Evolutionary conservation across 2,888 invertebrate species (phyloP).

Genomic region (Pollenia labialis): DNA sequence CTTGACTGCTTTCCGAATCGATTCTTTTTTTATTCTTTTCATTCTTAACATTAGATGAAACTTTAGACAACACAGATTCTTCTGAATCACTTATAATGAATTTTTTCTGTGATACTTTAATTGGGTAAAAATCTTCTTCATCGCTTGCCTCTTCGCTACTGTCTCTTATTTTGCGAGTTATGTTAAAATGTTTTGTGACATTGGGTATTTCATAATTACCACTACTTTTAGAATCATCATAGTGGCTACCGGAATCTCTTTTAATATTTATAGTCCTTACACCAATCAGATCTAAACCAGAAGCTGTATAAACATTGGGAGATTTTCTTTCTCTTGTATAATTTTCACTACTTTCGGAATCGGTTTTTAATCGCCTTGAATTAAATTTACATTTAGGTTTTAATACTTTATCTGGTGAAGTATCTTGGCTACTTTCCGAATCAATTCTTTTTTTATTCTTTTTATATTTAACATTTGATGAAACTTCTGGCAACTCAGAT

Average conservation of each 20-base stretch:
- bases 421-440: background rate
- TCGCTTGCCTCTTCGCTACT: background rate
- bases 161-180: background rate
- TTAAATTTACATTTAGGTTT: too few species aligned
- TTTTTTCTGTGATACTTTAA: background rate
- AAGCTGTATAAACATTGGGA: too few species aligned
- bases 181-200: background rate
- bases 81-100: background rate
- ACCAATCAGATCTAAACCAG: slow-evolving; percentile 6
- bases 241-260: slow-evolving; percentile 28
- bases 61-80: background rate
- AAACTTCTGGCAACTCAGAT: background rate
- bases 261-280: background rate
- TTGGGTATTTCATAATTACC: background rate
- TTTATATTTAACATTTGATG: background rate
- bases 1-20: slow-evolving; percentile 1
- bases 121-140: background rate
- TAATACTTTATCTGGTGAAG: too few species aligned
- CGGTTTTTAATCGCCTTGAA: too few species aligned
- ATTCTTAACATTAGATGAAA: background rate
- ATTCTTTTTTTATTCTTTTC: background rate
- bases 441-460: too few species aligned
- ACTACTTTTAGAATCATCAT: background rate
- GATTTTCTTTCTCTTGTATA: too few species aligned
- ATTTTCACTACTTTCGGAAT: too few species aligned